Evolutionary conservation across 2,113 vertebrate genomes (phyloP).

Genomic region (Aramus guarauna): DNA sequence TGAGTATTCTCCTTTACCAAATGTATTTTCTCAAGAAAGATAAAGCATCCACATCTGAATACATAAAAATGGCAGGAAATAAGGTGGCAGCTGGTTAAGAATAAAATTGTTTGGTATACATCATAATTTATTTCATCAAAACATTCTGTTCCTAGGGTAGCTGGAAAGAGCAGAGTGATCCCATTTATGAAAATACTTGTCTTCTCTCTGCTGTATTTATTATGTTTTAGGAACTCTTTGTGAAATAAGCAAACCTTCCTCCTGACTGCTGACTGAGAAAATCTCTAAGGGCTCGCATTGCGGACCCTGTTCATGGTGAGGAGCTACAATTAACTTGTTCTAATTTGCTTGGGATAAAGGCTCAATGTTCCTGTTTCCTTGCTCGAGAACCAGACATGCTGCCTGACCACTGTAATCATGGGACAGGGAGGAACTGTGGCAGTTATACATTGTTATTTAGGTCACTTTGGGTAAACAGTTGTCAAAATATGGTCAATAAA

Average conservation of each 20-base stretch:
- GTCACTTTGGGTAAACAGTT: neutral
- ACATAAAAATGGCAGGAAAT: constrained; percentile 25
- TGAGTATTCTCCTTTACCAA: neutral
- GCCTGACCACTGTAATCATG: neutral
- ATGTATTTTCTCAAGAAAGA: neutral
- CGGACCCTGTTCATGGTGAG: neutral
- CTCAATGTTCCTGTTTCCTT: neutral
- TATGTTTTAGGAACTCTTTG: neutral
- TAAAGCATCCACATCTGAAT: neutral
- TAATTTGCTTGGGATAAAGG: neutral
- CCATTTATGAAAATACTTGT: neutral
- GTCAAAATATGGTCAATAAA: neutral
- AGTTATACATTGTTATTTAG: neutral
- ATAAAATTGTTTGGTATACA: constrained; percentile 11
- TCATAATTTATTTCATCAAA: constrained; percentile 15
- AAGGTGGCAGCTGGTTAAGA: constrained; percentile 28
- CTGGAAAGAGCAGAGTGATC: neutral
- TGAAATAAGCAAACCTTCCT: constrained; percentile 1
- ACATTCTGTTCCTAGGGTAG: neutral
- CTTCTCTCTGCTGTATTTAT: neutral
- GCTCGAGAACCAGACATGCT: neutral
- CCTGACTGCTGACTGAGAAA: neutral
- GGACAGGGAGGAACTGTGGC: neutral
- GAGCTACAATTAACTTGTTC: neutral
- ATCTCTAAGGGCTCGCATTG: neutral